Percentiles rank a stretch among this genome's conserved stretches.
Conservation (phyloP, 2,113 vertebrate genomes). For the Lucifuga dentata region DNA sequence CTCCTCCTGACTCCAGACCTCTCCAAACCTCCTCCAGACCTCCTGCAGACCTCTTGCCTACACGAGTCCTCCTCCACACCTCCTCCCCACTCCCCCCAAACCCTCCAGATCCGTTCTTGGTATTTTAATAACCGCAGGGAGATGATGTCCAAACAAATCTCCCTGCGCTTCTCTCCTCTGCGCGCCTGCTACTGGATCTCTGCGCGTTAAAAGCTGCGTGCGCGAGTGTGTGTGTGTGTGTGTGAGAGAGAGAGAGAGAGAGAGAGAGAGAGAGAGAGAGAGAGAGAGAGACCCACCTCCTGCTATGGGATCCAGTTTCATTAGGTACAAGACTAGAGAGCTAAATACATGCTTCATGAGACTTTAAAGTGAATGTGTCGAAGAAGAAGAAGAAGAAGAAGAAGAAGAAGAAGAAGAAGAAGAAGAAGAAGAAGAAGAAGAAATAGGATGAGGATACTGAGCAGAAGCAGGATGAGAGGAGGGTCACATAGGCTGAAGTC, state of each 20-base stretch:
- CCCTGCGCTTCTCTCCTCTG: constrained; percentile 30
- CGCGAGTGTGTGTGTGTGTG: neutral
- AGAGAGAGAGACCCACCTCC: constrained; percentile 49
- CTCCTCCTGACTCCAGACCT: constrained; percentile 70
- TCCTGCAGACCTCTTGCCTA: constrained; percentile 9
- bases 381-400: neutral
- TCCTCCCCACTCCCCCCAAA: constrained; percentile 15
- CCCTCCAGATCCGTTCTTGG: constrained; percentile 31
- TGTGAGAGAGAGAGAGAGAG: constrained; percentile 2
- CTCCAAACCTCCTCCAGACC: constrained; percentile 51
- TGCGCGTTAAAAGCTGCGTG: no score
- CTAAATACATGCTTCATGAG: constrained; percentile 37
- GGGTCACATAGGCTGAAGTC: no score
- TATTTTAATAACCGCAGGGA: constrained; percentile 19
- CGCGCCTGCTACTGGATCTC: no score
- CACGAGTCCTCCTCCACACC: constrained; percentile 12
- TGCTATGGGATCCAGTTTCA: constrained; percentile 60
- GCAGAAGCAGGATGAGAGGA: no score
- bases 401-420: neutral
- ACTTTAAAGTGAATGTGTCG: constrained; percentile 13
- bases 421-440: neutral
- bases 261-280: constrained; percentile 14
- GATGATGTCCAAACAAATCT: constrained; percentile 31
- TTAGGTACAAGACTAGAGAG: constrained; percentile 49
- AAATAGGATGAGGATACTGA: neutral